Base-by-base conservation (phyloP, 1,140 invertebrate species). In the Cydia fagiglandana region DNA sequence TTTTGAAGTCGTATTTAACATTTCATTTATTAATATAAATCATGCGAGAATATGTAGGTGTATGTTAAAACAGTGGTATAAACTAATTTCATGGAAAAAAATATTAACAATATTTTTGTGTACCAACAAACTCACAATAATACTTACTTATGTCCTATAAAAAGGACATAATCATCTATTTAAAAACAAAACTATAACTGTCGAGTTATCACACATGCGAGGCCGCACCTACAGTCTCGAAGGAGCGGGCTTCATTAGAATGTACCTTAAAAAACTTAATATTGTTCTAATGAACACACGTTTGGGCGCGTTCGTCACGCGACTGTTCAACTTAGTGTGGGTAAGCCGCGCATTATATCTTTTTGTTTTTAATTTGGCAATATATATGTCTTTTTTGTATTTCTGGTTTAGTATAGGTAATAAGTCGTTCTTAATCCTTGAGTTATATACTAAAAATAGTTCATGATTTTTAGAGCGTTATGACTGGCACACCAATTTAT, bases 201-300 rank as follows among this genome's bases (percentile, higher is more conserved):
- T 24, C 56, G 2, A 24, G 20, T 24, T 61, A 61, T 61, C 56
- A 56, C 53, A 73, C 75, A 81, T 83, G 84, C 82, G 83, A 75
- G 50, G 86, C 77, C 86, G 77, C 86, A 82, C 87, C 89, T 87
- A 73, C 41, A 83, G 89, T 89, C 90, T 91, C 89, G 86, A 90
- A 91, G 91, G 88, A 91, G 89, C 83, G 88, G 88, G 88, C 78
- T 91, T 90, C 88, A 90, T 91, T 90, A 90, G 83, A 80, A 80
- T 81, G 75, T 81, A 81, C 85, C 84, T 90, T 84, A 85, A 90
- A 89, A 92, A 89, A 90, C 87, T 86, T 89, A 86, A 88, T 88
- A 86, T 81, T 78, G 77, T 84, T 83, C 83, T 89, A 87, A 87
- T 92, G 87, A 76, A 87, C 86, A 88, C 30, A 68, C 56, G 73